Conservation (phyloP, 2,888 invertebrate species). For the Tenthredo scrophulariae region DNA sequence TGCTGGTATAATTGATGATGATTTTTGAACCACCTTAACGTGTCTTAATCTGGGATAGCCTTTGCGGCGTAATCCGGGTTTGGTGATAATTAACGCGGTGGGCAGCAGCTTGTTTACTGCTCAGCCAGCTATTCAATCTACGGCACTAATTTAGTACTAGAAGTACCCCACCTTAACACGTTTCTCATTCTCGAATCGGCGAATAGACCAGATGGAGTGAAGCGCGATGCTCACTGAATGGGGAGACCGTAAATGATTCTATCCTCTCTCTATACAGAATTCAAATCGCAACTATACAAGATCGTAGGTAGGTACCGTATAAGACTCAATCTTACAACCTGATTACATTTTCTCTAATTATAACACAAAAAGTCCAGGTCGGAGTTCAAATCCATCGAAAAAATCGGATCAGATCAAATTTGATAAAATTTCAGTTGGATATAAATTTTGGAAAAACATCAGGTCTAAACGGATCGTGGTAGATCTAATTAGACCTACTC, state of each 20-base stretch:
- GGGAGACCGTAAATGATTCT: conserved; percentile 28
- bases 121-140: conserved; percentile 47
- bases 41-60: conserved; percentile 3
- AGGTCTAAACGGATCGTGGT: too few relatives aligned
- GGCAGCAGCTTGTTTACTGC: conserved; percentile 46
- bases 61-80: neutral
- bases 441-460: too few relatives aligned
- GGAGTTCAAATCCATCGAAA: neutral
- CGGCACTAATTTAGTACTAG: conserved; percentile 42
- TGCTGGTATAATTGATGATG: too few relatives aligned
- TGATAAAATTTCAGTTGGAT: too few relatives aligned
- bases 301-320: neutral
- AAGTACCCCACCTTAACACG: conserved; percentile 22
- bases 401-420: too few relatives aligned
- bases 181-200: neutral
- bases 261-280: neutral
- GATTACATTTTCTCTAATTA: neutral
- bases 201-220: conserved; percentile 22
- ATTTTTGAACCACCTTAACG: neutral
- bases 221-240: conserved; percentile 31
- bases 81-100: conserved; percentile 48
- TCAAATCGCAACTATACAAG: neutral
- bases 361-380: neutral
- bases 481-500: too few relatives aligned
- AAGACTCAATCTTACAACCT: conserved; percentile 12